phyloP scores from a whole-genome alignment of 2,888 invertebrate species.

The Thereva unica region DNA sequence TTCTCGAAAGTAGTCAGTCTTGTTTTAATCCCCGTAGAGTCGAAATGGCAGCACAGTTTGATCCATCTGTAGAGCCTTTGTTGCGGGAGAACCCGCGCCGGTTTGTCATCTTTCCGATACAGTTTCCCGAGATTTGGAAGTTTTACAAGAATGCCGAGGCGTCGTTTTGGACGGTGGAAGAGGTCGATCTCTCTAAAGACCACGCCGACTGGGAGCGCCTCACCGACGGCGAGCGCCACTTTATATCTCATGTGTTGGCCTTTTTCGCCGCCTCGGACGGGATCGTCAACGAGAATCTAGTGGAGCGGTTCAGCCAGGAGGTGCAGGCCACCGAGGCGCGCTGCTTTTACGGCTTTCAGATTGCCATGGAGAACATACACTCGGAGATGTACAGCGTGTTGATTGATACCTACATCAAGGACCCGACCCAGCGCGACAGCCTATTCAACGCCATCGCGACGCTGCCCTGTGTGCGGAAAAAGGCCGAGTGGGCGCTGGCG shows the following conservation, averaged over 20 bases:
- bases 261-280: conserved; percentile 99
- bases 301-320: conserved; percentile 96
- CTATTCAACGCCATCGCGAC: conserved; percentile 98
- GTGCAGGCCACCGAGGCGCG: conserved; percentile 96
- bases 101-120: conserved; percentile 94
- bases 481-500: conserved; percentile 97
- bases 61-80: conserved; percentile 78
- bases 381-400: conserved; percentile 99
- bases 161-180: conserved; percentile 99
- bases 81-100: conserved; percentile 87
- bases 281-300: conserved; percentile 98
- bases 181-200: conserved; percentile 95
- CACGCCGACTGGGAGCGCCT: conserved; percentile 82
- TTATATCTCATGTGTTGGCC: conserved; percentile 95
- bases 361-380: conserved; percentile 99
- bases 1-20: too few species aligned
- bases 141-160: conserved; percentile 99
- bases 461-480: conserved; percentile 93
- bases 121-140: conserved; percentile 95
- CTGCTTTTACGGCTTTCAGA: conserved; percentile 98
- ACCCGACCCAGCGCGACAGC: conserved; percentile 81
- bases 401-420: conserved; percentile 94
- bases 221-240: conserved; percentile 86
- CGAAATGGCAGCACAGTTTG: conserved; percentile 47
- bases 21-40: too few species aligned